Base-by-base conservation (phyloP, 2,113 vertebrate species). In the Atherinomorus stipes region DNA sequence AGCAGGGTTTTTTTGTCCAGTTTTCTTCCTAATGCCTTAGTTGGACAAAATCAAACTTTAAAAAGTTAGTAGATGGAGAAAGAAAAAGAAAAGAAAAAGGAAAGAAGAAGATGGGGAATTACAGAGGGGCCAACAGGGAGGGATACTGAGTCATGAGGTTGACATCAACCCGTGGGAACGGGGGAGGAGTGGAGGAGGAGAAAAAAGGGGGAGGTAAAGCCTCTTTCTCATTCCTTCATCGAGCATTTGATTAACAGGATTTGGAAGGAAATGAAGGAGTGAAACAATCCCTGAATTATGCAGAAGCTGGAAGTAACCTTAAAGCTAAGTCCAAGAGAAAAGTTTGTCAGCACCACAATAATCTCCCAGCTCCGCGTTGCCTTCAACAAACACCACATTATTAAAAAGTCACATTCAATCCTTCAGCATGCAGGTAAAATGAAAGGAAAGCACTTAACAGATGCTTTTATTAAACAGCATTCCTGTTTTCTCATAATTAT, bases 111-210 rank as follows among this genome's bases (percentile, higher is more conserved):
- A 74, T 40, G 60, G 67, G 81, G 81, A 78, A 31, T 77, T 77
- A 61, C 56, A 25, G 74, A 68, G 25, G 61, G 81, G 79, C 71
- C 71, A 49, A 42, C 63, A 62, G 58, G 64, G 66, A 78, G 85
- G 70, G 54, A 59, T 22, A 19, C 1, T 38, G 76, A 84, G 74
- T 81, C 76, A 76, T 71, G 74, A 78, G 86, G 69, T 25, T 21
- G 23, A 65, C 23, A 74, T 81, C 64, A 57, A 69, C 70, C 74
- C 69, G 65, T 89, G 86, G 78, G 85, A 90, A 84, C 15, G 8
- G 73, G 71, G 31, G 52, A 51, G 72, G 50, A 50, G 40, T n/a
- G n/a, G n/a, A 47, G 57, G 11, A 57, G 58, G 47, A 13, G 42
- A 54, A 76, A 34, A 26, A 42, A 57, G 23, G 18, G 21, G 69